phyloP scores from a whole-genome alignment of 2,113 vertebrate species.

The Gobiocypris rarus region DNA sequence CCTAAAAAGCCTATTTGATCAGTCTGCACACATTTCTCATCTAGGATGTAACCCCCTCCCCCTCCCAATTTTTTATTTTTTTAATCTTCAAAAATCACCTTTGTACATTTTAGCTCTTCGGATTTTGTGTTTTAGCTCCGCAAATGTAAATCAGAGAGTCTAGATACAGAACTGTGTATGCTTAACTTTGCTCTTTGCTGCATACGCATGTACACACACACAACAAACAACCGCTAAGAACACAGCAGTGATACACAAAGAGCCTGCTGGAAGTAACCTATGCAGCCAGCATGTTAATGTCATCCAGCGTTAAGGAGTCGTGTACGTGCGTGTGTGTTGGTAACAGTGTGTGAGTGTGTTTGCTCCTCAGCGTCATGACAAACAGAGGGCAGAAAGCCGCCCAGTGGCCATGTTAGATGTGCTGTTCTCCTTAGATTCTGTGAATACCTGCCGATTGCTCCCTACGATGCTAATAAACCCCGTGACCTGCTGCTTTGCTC shows the following conservation, averaged over 20 bases:
- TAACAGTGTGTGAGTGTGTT: slow-evolving; percentile 29
- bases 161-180: slow-evolving; percentile 20
- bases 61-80: no score
- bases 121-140: neutral
- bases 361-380: slow-evolving; percentile 44
- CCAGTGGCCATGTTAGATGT: slow-evolving; percentile 46
- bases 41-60: neutral
- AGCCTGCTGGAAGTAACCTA: slow-evolving; percentile 59
- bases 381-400: slow-evolving; percentile 46
- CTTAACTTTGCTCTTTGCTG: slow-evolving; percentile 35
- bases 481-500: slow-evolving; percentile 29
- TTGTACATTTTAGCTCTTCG: neutral
- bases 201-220: slow-evolving; percentile 23
- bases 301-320: slow-evolving; percentile 26
- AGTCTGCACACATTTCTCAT: slow-evolving; percentile 27
- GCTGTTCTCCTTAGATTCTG: slow-evolving; percentile 19
- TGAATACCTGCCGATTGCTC: slow-evolving; percentile 10
- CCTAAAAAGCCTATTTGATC: slow-evolving; percentile 4
- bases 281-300: slow-evolving; percentile 56
- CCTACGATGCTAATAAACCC: neutral
- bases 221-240: slow-evolving; percentile 46
- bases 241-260: slow-evolving; percentile 52
- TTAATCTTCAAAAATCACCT: neutral
- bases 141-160: slow-evolving; percentile 2
- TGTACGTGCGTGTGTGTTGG: slow-evolving; percentile 48